Evolutionary conservation across 2,113 vertebrate species (phyloP), one percentile per base, ranked within the genome.

Genomic region (Sorex araneus): DNA sequence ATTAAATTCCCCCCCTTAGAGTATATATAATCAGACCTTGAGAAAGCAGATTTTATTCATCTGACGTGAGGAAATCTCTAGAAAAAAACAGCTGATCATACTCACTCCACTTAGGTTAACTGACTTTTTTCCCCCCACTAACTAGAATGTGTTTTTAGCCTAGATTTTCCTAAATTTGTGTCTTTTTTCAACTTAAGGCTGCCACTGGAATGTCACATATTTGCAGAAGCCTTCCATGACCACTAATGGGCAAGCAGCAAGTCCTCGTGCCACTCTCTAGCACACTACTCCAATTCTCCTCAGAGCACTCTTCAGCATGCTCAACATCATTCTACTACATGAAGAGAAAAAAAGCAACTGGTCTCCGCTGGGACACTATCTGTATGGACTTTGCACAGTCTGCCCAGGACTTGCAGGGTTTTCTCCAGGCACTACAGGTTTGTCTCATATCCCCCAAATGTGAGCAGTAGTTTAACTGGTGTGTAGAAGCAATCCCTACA

Each of bases 171-270:
- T 60, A 80, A 34, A 5, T 32, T 12, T 27, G 19, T 77, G 80
- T 83, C 70, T 60, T 90, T 86, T 50, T 94, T 63, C 90, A 66
- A 45, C 13, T 12, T 84, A 83, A 91, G 32, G 15, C 57, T 80
- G 13, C 64, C 84, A 43, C 34, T 89, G 88, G 36, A 93, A 85
- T 2, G 7, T 54, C 66, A 76, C 25, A 19, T 71, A 76, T 76
- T 67, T 81, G 57, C 32, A 80, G 21, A 78, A 21, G 8, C 78
- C 45, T 69, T 69, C 80, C 54, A 54, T 34, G n/a, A 67, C 3
- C n/a, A 45, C 16, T 63, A 23, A 12, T 0, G 9, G 23, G 27
- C 74, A 81, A 36, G 13, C 0, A 63, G 64, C 45, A 64, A 80
- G 32, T 13, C 5, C 66, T 54, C 7, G 18, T 45, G 15, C 70